Evolutionary conservation across 2,113 vertebrate species (phyloP), one percentile per base, ranked within the genome.

Genomic region (Poeciliopsis prolifica): DNA sequence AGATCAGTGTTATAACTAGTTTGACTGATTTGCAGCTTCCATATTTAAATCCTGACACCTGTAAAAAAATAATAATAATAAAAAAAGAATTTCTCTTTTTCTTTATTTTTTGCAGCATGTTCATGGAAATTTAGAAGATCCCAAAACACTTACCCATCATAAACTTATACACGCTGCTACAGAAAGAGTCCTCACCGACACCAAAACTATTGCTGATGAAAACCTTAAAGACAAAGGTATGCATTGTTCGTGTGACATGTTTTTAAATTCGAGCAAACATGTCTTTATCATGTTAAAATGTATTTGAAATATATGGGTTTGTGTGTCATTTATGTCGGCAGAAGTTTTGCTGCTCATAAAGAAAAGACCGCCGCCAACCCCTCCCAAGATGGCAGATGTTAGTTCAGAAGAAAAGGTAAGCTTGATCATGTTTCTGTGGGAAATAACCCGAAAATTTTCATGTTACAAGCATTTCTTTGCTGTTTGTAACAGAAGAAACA

Each of bases 211-310:
- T 12, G 85, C 91, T 67, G 97, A 99, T 63, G 98, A 99, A 81
- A 96, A 95, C n/a, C 86, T 99, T 64, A 97, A 97, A 86, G 97
- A 99, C 37, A 94, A 95, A 95, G 98, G 98, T 98, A 78, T 62
- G 78, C 48, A 14, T 5, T 11, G 3, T 6, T 31, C 28, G 8
- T 62, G 31, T 61, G 42, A 13, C n/a, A 42, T 40, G 24, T 40
- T 15, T 42, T n/a, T 9, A 22, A 26, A 62, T 44, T 64, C 8
- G 1, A 31, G n/a, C 11, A 19, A 24, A 22, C 6, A 22, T 40
- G n/a, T 14, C 19, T 51, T n/a, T 4, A 58, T 58, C 14, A 29
- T 58, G 8, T 30, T 30, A 58, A 33, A 33, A 19, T 6, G 4
- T 19, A 9, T 15, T 28, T 44, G 3, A 31, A 14, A 19, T 10